Conservation (phyloP, 92 coral and sea anemone genomes). For the Siderastrea siderea region DNA sequence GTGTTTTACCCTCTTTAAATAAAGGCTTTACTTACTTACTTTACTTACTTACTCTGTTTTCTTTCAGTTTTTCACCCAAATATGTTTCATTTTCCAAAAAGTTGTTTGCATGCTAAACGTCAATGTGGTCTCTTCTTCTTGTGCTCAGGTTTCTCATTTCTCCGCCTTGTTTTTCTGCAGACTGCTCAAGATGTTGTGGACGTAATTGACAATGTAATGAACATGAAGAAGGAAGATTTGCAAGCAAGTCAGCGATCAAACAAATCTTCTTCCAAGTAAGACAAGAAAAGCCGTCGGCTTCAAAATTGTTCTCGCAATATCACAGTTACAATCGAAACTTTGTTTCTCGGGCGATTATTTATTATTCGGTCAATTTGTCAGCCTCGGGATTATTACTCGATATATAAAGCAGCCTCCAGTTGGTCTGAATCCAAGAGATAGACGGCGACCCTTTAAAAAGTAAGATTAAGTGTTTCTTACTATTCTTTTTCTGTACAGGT, state of each 20-base stretch:
- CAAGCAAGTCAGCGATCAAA: constrained; percentile 62
- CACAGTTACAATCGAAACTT: neutral
- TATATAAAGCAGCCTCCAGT: neutral
- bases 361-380: too few species aligned
- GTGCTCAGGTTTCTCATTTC: neutral
- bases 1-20: too few species aligned
- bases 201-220: constrained; percentile 78
- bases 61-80: too few species aligned
- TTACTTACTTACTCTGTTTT: too few species aligned
- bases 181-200: constrained; percentile 80
- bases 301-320: too few species aligned
- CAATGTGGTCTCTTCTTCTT: too few species aligned
- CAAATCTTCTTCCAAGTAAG: constrained; percentile 84
- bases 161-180: constrained; percentile 35
- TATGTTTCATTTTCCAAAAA: too few species aligned
- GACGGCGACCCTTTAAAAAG: too few species aligned
- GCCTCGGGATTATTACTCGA: neutral
- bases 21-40: too few species aligned
- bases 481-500: constrained; percentile 42
- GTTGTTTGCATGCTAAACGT: too few species aligned
- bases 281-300: neutral
- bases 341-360: neutral
- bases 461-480: too few species aligned
- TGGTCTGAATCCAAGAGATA: neutral
- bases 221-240: constrained; percentile 61